Evolutionary conservation across 2,113 vertebrate genomes (phyloP).

Genomic region (Pardalotus punctatus): DNA sequence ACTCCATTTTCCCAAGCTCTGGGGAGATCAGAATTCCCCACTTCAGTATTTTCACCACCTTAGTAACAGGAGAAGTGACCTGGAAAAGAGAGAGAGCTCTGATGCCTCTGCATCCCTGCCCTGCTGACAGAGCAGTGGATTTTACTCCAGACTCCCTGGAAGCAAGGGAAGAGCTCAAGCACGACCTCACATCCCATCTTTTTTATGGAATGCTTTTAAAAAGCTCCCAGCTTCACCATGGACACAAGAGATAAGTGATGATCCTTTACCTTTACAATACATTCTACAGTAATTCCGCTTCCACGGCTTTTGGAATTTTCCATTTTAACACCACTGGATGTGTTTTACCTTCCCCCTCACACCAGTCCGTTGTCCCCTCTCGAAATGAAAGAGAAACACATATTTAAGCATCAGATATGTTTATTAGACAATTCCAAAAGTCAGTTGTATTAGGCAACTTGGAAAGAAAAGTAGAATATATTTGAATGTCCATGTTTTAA

Average conservation of each 20-base stretch:
- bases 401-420: neutral
- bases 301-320: neutral
- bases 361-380: neutral
- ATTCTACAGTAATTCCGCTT: neutral
- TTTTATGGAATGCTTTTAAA: neutral
- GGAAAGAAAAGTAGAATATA: neutral
- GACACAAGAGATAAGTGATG: neutral
- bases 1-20: neutral
- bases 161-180: neutral
- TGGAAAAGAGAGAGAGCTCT: neutral
- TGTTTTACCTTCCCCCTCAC: neutral
- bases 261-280: neutral
- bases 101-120: neutral
- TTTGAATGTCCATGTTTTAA: neutral
- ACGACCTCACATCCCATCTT: neutral
- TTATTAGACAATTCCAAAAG: constrained; percentile 41
- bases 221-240: neutral
- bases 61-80: neutral
- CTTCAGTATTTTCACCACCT: neutral
- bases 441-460: constrained; percentile 37
- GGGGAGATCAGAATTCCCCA: neutral
- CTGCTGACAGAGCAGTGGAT: neutral
- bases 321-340: neutral
- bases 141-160: neutral
- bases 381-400: neutral